phyloP scores from a whole-genome alignment of 2,113 vertebrate species.

The Thunnus maccoyii region DNA sequence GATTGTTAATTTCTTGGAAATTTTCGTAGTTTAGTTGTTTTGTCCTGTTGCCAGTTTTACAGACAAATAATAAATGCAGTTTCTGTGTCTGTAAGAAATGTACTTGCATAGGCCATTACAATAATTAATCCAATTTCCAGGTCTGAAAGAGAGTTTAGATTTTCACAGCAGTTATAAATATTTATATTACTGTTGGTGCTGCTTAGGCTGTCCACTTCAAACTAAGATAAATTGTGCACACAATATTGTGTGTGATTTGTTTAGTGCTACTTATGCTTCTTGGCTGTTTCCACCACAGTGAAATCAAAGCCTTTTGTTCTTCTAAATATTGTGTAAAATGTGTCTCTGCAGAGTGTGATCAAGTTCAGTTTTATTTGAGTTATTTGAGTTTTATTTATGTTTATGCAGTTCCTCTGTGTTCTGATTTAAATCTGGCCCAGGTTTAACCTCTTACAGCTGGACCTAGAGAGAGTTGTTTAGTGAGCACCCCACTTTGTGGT shows the following conservation, averaged over 20 bases:
- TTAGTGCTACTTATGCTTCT: not conserved
- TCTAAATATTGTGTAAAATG: not conserved
- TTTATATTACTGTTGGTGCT: not conserved
- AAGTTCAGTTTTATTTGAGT: not conserved
- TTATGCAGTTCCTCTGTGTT: not conserved
- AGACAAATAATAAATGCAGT: not conserved
- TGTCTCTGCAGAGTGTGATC: not conserved
- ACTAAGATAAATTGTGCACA: conserved; percentile 1
- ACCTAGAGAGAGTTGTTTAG: not conserved
- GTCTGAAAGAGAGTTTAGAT: not conserved
- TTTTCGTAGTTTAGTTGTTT: not conserved
- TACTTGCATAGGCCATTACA: not conserved
- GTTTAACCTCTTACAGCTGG: conserved; percentile 8
- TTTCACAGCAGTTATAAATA: conserved; percentile 15
- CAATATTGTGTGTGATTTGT: not conserved
- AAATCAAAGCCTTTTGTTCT: conserved; percentile 3
- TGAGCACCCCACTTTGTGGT: not conserved
- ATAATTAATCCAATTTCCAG: not conserved
- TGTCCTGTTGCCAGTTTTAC: not conserved
- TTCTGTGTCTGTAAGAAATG: not conserved
- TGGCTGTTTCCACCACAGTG: not conserved
- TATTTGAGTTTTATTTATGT: not conserved
- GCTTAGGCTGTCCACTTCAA: not conserved
- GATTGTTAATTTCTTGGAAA: not conserved
- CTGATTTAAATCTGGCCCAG: not conserved